Percentiles rank a stretch among this genome's conserved stretches.
Evolutionary conservation across 1,140 invertebrate species (phyloP).

Genomic region (Ylistrum balloti): DNA sequence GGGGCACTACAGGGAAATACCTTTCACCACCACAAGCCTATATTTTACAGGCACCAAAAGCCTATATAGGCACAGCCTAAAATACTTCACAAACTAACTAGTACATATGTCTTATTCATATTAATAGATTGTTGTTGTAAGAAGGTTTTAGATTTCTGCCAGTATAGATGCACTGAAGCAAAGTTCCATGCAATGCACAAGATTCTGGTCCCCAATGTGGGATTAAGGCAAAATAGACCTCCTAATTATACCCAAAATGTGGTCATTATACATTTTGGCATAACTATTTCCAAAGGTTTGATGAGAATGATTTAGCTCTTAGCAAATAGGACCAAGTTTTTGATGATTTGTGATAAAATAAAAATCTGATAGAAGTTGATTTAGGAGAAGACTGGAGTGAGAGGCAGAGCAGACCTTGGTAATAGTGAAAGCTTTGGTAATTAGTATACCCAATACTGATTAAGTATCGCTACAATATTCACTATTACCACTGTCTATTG

Average conservation of each 20-base stretch:
- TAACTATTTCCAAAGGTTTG: too few species aligned
- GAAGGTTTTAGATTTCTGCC: not conserved
- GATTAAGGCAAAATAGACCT: not conserved
- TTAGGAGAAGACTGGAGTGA: too few species aligned
- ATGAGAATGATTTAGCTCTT: too few species aligned
- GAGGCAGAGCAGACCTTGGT: too few species aligned
- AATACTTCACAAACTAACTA: not conserved
- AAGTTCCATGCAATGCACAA: not conserved
- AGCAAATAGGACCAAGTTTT: not conserved
- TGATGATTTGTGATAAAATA: not conserved
- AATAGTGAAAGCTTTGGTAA: too few species aligned
- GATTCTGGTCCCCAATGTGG: not conserved
- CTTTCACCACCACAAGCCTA: not conserved
- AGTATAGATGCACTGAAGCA: not conserved
- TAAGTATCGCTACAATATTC: too few species aligned
- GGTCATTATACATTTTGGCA: too few species aligned
- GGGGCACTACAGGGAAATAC: conserved; percentile 18
- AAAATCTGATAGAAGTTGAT: not conserved
- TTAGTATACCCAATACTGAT: too few species aligned
- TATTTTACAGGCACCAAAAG: not conserved
- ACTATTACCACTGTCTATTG: too few species aligned
- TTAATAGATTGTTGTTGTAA: conserved; percentile 18
- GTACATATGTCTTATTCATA: not conserved
- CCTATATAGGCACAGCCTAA: too few species aligned
- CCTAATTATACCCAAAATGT: not conserved